phyloP scores from a whole-genome alignment of 2,113 vertebrate species.

The Sapajus apella region DNA sequence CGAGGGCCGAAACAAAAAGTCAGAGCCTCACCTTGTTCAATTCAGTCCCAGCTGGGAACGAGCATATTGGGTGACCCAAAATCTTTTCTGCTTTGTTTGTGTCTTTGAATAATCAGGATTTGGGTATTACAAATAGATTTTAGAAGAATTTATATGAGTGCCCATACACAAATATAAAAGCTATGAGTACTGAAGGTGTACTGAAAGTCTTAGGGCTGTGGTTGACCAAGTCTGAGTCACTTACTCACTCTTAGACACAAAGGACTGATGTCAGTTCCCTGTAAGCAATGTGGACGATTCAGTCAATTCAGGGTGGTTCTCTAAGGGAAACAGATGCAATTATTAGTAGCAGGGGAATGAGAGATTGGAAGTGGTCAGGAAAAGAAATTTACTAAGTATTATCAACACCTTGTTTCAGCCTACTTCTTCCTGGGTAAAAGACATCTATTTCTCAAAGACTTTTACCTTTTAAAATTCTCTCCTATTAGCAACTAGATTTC shows the following conservation, averaged over 20 bases:
- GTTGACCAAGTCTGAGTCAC: background rate
- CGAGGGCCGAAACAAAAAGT: background rate
- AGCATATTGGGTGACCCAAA: background rate
- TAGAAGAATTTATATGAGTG: background rate
- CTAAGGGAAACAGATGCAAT: background rate
- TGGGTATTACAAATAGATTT: background rate
- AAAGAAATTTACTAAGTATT: background rate
- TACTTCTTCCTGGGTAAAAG: background rate
- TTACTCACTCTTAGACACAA: background rate
- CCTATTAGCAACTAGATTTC: background rate
- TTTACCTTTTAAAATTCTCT: background rate
- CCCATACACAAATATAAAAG: background rate
- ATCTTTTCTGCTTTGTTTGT: background rate
- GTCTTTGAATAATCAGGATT: background rate
- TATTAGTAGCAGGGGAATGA: background rate
- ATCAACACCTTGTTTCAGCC: background rate
- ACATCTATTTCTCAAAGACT: background rate
- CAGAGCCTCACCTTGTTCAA: background rate
- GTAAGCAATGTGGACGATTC: background rate
- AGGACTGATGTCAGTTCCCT: background rate
- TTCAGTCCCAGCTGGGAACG: background rate
- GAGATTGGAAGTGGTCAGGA: background rate
- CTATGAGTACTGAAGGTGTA: background rate
- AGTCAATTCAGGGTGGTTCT: background rate
- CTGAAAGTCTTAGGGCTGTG: background rate